Conservation (phyloP, 2,888 invertebrate genomes). For the Nymphalis urticae region DNA sequence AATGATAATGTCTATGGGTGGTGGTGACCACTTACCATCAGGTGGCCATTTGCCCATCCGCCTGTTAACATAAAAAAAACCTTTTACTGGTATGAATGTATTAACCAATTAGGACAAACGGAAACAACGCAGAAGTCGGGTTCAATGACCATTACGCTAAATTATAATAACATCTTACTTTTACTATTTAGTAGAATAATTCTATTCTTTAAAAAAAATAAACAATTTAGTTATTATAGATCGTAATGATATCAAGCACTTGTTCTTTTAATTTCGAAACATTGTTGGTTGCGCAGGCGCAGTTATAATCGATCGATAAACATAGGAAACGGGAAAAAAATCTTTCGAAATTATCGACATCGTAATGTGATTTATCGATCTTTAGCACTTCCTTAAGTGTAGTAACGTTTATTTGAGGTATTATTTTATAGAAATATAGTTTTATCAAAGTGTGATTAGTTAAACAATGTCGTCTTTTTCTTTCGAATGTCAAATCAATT, state of each 20-base stretch:
- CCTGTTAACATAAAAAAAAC: too few species aligned
- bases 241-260: too few species aligned
- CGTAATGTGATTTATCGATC: constrained; percentile 7
- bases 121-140: not conserved
- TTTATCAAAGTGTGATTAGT: not conserved
- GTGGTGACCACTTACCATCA: too few species aligned
- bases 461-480: not conserved
- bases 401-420: not conserved
- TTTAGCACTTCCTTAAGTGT: constrained; percentile 5
- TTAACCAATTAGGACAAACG: not conserved
- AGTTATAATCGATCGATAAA: constrained; percentile 4
- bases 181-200: not conserved
- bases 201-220: too few species aligned
- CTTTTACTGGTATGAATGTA: not conserved
- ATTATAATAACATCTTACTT: not conserved
- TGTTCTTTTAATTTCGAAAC: not conserved
- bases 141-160: not conserved
- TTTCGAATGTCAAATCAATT: too few species aligned
- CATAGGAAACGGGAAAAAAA: constrained; percentile 11
- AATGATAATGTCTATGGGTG: too few species aligned
- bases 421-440: not conserved
- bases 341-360: constrained; percentile 1
- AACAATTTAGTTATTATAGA: too few species aligned
- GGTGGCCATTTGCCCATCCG: too few species aligned
- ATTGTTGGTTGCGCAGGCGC: constrained; percentile 5